Percentiles rank a stretch among this genome's conserved stretches.
Conservation (phyloP, 2,888 invertebrate genomes). For the Calliopum simillimum region DNA sequence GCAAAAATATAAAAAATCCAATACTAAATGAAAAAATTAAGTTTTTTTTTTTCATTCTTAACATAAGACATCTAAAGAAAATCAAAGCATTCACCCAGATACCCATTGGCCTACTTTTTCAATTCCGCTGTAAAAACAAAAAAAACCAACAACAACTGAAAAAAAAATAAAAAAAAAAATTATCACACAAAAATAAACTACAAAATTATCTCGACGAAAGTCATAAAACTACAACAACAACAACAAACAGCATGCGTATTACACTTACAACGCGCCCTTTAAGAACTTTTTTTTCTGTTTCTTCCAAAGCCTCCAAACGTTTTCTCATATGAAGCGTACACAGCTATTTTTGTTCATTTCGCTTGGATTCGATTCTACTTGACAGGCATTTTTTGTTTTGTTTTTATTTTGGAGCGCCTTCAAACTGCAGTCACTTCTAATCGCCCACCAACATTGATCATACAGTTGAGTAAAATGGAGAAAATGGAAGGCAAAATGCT, state of each 20-base stretch:
- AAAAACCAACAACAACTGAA: not conserved
- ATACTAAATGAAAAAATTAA: constrained; percentile 6
- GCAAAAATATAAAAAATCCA: not conserved
- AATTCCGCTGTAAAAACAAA: constrained; percentile 5
- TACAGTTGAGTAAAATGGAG: too few relatives aligned
- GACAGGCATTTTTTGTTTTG: constrained; percentile 4
- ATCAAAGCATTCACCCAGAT: constrained; percentile 28
- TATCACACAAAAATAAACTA: constrained; percentile 25
- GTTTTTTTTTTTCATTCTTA: constrained; percentile 46
- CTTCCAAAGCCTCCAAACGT: constrained; percentile 36
- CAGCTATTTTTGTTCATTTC: not conserved
- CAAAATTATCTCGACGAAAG: constrained; percentile 32
- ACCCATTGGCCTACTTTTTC: constrained; percentile 31
- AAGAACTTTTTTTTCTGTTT: constrained; percentile 15
- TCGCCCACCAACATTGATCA: not conserved
- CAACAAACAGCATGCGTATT: constrained; percentile 40
- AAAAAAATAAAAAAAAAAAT: not conserved
- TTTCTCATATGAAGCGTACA: constrained; percentile 17
- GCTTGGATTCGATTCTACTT: not conserved
- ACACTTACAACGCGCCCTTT: constrained; percentile 6
- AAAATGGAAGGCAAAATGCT: too few relatives aligned
- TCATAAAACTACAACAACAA: constrained; percentile 43
- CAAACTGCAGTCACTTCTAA: not conserved
- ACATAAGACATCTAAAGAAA: constrained; percentile 4
- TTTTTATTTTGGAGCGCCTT: not conserved